Conservation (phyloP, 2,113 vertebrate genomes). For the Rhabdornis inornatus region DNA sequence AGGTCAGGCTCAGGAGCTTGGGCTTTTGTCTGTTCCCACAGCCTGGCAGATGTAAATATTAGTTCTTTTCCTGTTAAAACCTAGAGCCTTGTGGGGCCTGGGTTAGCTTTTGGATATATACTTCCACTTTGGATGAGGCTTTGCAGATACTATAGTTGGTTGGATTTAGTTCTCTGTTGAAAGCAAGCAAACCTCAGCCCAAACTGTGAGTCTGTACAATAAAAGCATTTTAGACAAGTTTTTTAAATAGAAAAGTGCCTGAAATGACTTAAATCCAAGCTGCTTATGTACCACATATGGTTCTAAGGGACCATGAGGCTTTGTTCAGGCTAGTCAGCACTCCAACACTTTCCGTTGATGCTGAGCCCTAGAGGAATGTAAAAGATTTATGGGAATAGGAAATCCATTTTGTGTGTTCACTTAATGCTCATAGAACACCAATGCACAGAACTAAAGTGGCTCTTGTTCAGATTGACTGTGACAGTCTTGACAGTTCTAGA, state of each 20-base stretch:
- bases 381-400: neutral
- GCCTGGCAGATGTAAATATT: neutral
- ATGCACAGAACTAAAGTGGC: neutral
- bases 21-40: neutral
- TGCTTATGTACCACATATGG: neutral
- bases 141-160: neutral
- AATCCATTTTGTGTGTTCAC: neutral
- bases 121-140: neutral
- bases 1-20: neutral
- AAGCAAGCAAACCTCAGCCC: neutral
- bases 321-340: neutral
- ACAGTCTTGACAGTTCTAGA: neutral
- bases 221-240: neutral
- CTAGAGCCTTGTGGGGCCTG: neutral
- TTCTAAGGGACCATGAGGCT: neutral
- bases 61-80: neutral
- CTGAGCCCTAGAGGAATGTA: neutral
- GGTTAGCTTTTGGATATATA: neutral
- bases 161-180: neutral
- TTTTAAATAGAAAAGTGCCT: neutral
- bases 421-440: neutral
- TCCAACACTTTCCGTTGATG: accelerated
- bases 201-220: neutral
- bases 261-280: neutral
- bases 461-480: neutral